phyloP scores from a whole-genome alignment of 37 sponge, comb jelly and placozoan genomes.

The Halisarca cf. caerulea region DNA sequence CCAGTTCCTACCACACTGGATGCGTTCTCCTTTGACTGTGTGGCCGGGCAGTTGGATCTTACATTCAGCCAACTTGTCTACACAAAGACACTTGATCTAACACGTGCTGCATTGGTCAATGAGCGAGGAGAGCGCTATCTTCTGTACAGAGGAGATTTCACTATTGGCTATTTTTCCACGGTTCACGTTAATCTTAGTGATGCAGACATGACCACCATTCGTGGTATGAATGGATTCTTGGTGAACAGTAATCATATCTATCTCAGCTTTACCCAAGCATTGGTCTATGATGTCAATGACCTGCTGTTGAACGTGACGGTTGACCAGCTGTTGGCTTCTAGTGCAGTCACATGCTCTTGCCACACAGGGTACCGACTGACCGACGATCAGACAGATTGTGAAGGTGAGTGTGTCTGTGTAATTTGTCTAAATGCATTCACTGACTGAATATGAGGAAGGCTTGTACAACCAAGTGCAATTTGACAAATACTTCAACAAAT shows the following conservation, averaged over 20 bases:
- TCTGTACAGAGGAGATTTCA: not conserved
- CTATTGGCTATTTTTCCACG: not conserved
- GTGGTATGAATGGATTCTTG: not conserved
- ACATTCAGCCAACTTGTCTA: not conserved
- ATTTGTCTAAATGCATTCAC: no score
- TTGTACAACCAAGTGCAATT: no score
- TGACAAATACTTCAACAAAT: no score
- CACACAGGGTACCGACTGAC: slow-evolving; percentile 9
- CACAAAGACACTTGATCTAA: slow-evolving; percentile 9
- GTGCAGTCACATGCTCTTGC: not conserved
- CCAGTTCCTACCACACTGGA: not conserved
- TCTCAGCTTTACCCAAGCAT: not conserved
- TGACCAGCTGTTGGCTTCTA: not conserved
- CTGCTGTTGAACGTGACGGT: not conserved
- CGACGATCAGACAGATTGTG: not conserved
- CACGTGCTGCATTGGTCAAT: not conserved
- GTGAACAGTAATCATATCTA: not conserved
- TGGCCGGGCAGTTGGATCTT: not conserved
- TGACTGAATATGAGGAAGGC: no score
- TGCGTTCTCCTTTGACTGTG: not conserved
- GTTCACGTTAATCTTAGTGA: not conserved
- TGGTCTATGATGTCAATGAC: not conserved
- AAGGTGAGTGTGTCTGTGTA: not conserved
- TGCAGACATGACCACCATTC: not conserved
- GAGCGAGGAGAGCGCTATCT: not conserved